phyloP scores from a whole-genome alignment of 35 echinoderm and acorn worm species.

The Holothuria glaberrima region DNA sequence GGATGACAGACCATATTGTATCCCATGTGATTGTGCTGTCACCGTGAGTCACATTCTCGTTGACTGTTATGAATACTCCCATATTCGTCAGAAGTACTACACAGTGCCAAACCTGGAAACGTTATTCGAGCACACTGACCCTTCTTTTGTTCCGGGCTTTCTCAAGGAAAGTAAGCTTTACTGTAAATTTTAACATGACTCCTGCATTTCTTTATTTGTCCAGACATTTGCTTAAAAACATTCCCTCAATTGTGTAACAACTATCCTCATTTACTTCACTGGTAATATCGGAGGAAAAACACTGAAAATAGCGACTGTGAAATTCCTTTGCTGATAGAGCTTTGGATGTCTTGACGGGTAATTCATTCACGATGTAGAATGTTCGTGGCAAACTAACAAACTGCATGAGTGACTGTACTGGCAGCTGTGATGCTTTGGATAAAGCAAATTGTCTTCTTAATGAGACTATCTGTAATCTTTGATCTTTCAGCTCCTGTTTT shows the following conservation, averaged over 20 bases:
- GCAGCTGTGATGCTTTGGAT: neutral
- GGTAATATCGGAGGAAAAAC: neutral
- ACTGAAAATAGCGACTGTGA: constrained; percentile 6
- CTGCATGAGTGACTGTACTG: constrained; percentile 2
- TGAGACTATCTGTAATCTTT: constrained; percentile 36
- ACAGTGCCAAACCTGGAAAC: too few species aligned
- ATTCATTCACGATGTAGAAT: constrained; percentile 27
- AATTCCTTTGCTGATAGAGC: constrained; percentile 26
- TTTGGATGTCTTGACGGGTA: constrained; percentile 42
- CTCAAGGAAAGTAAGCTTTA: too few species aligned
- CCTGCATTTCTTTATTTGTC: too few species aligned
- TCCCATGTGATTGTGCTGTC: too few species aligned
- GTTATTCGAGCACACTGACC: too few species aligned
- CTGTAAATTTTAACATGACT: too few species aligned
- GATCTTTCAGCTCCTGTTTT: constrained; percentile 35
- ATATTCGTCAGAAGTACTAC: too few species aligned
- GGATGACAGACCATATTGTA: too few species aligned
- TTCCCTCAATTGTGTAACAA: constrained; percentile 61
- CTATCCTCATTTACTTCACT: neutral
- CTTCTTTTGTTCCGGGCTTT: too few species aligned
- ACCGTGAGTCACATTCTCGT: too few species aligned
- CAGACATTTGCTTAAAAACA: constrained; percentile 45
- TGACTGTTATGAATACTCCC: too few species aligned
- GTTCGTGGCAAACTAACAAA: constrained; percentile 44
- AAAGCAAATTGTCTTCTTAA: constrained; percentile 40